Conservation (phyloP, 2,113 vertebrate genomes). For the Poecilia latipinna region DNA sequence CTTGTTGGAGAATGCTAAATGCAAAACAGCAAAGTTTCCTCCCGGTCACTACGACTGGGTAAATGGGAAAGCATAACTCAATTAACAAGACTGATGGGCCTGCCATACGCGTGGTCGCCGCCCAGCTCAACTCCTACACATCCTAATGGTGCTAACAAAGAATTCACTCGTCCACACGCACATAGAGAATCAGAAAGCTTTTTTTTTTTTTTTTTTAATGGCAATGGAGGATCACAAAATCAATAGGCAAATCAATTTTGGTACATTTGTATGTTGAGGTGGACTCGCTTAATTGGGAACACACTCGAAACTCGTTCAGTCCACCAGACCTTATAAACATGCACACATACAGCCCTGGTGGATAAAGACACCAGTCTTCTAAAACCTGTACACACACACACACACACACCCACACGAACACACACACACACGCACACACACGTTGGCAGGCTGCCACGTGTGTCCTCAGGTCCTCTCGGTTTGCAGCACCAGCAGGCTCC, state of each 20-base stretch:
- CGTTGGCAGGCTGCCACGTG: slow-evolving; percentile 66
- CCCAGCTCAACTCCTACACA: slow-evolving; percentile 4
- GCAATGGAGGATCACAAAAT: slow-evolving; percentile 37
- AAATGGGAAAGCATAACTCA: slow-evolving; percentile 54
- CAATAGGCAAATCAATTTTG: slow-evolving; percentile 53
- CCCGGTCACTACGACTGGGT: slow-evolving; percentile 20
- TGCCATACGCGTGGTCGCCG: slow-evolving; percentile 13
- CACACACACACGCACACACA: slow-evolving; percentile 57
- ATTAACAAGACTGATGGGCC: slow-evolving; percentile 59
- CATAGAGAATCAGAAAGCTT: slow-evolving; percentile 2
- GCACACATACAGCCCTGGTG: neutral
- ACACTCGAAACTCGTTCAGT: slow-evolving; percentile 34
- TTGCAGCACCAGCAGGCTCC: slow-evolving; percentile 60
- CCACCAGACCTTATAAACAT: slow-evolving; percentile 14
- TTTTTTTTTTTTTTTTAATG: neutral
- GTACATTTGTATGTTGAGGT: slow-evolving; percentile 29
- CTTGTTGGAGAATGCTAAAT: slow-evolving; percentile 46
- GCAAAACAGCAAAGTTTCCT: slow-evolving; percentile 56
- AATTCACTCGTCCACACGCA: slow-evolving; percentile 6
- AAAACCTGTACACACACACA: slow-evolving; percentile 31
- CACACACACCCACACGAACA: slow-evolving; percentile 47
- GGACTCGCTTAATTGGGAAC: slow-evolving; percentile 47
- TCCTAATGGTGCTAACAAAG: slow-evolving; percentile 6
- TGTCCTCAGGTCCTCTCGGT: slow-evolving; percentile 62
- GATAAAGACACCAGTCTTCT: neutral